Conservation (phyloP, 2,797 vertebrate genomes). For the Harpagifer antarcticus region DNA sequence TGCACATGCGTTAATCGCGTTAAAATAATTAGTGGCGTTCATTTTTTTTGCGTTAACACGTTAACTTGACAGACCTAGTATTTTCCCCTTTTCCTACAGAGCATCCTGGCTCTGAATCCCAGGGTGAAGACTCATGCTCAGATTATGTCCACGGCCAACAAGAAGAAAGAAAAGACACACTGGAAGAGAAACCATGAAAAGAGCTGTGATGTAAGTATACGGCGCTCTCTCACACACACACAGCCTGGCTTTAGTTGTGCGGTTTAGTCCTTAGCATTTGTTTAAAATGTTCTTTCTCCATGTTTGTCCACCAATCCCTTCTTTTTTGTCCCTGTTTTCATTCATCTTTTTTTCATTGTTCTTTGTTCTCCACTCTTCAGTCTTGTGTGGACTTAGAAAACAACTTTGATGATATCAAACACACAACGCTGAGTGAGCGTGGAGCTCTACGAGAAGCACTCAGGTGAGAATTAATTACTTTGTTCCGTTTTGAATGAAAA, state of each 20-base stretch:
- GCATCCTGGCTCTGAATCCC: conserved; percentile 91
- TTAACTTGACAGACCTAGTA: background rate
- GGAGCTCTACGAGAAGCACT: conserved; percentile 80
- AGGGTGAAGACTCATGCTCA: conserved; percentile 83
- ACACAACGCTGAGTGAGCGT: conserved; percentile 91
- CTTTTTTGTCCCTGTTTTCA: background rate
- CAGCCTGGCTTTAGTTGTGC: background rate
- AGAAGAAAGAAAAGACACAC: conserved; percentile 90
- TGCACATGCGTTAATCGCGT: too few species aligned
- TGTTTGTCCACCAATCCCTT: background rate
- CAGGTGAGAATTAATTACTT: conserved; percentile 54
- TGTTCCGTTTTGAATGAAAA: too few species aligned
- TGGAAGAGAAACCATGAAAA: conserved; percentile 93
- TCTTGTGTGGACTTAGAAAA: conserved; percentile 90
- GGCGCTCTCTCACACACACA: background rate
- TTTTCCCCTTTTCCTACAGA: conserved; percentile 73
- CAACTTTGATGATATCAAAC: conserved; percentile 97
- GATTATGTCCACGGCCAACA: conserved; percentile 87
- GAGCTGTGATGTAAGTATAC: conserved; percentile 87
- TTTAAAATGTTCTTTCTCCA: background rate
- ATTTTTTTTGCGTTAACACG: too few species aligned
- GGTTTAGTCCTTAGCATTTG: background rate
- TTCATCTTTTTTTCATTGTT: too few species aligned
- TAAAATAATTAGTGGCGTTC: too few species aligned
- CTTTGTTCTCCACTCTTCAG: conserved; percentile 58